phyloP scores from a whole-genome alignment of 2,888 invertebrate species.

The Agrenia bidenticulata region DNA sequence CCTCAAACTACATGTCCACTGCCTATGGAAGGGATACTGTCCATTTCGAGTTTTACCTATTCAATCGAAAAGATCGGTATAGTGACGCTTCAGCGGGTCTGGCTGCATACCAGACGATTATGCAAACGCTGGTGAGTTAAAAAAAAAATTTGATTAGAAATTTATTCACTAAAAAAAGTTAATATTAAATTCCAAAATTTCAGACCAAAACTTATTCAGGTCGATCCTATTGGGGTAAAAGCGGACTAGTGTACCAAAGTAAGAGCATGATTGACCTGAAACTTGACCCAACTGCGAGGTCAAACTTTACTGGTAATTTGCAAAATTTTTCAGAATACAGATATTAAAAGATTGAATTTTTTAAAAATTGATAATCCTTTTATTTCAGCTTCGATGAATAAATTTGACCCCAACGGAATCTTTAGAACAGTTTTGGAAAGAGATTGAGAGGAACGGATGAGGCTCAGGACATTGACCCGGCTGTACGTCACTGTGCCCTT shows the following conservation, averaged over 20 bases:
- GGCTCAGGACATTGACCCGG: constrained; percentile 8
- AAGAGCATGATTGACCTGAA: constrained; percentile 13
- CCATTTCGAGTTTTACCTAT: constrained; percentile 14
- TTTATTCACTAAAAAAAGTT: no score
- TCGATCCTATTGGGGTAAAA: constrained; percentile 34
- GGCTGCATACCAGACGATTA: constrained; percentile 12
- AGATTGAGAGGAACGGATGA: not conserved
- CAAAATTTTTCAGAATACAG: not conserved
- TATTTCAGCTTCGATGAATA: not conserved
- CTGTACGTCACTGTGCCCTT: constrained; percentile 24
- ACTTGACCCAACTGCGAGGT: constrained; percentile 15
- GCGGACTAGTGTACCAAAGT: constrained; percentile 27
- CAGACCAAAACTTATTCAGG: constrained; percentile 13
- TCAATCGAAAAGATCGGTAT: constrained; percentile 13
- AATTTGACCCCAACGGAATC: constrained; percentile 20
- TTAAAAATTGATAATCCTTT: not conserved
- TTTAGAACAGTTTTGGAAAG: constrained; percentile 22
- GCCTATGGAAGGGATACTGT: not conserved
- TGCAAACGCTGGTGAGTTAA: constrained; percentile 1
- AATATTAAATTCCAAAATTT: not conserved
- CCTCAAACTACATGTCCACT: constrained; percentile 11
- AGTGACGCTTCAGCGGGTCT: not conserved
- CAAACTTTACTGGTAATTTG: constrained; percentile 12
- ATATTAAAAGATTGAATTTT: no score
- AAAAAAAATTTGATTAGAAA: no score